These are phyloP conservation scores for Serrognathus titanus DNA, from an alignment of 2,888 invertebrate genomes.

Conservation along the genomic window DNA sequence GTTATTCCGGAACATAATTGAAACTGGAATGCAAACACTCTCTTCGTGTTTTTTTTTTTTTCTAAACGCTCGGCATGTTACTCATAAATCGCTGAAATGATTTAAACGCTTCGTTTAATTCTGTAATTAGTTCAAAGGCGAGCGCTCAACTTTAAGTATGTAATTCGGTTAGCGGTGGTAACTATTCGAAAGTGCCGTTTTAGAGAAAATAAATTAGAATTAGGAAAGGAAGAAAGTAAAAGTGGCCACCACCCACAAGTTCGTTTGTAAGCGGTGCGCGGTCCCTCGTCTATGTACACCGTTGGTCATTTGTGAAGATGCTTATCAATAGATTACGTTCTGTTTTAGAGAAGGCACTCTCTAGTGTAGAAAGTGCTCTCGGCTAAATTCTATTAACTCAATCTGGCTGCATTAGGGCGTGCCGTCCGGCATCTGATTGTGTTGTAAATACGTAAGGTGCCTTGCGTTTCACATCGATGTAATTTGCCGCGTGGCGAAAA, in stretches of 20 bases:
- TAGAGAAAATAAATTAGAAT: too few relatives aligned
- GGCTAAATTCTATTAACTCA: slow-evolving; percentile 2
- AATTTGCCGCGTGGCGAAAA: slow-evolving; percentile 3
- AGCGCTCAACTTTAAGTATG: too few relatives aligned
- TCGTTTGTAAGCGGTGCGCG: not conserved
- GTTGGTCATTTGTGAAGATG: slow-evolving; percentile 1
- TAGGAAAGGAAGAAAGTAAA: not conserved
- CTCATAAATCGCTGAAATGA: too few relatives aligned
- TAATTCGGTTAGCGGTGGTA: too few relatives aligned
- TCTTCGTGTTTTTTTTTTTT: too few relatives aligned
- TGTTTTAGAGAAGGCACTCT: not conserved
- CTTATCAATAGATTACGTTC: slow-evolving; percentile 3
- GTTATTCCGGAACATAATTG: too few relatives aligned
- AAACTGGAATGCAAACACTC: too few relatives aligned
- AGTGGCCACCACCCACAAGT: slow-evolving; percentile 5
- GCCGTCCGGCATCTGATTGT: not conserved
- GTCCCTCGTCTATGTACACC: not conserved
- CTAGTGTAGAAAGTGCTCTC: not conserved
- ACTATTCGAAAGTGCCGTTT: too few relatives aligned
- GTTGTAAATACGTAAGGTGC: not conserved
- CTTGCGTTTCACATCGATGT: not conserved
- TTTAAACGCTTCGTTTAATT: too few relatives aligned
- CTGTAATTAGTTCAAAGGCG: too few relatives aligned
- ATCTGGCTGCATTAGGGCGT: not conserved
- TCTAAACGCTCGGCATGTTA: too few relatives aligned